phyloP scores from a whole-genome alignment of 2,888 invertebrate species.

The Trachelus stipa region DNA sequence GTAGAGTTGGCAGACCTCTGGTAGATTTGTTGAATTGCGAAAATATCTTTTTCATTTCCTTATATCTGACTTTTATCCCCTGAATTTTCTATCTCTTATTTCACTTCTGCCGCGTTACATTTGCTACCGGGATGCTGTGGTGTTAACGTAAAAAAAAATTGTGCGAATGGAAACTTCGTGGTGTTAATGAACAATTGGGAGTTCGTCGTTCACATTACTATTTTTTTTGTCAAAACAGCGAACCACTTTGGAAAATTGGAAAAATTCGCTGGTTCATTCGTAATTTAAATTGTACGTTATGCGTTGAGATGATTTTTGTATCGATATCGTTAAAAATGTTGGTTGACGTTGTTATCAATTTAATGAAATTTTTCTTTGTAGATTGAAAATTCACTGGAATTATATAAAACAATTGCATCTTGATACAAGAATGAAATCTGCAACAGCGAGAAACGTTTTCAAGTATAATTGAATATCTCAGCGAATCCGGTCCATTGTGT shows the following conservation, averaged over 20 bases:
- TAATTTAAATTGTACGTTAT: background rate
- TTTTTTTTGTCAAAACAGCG: conserved; percentile 39
- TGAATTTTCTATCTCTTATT: conserved; percentile 28
- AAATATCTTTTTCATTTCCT: conserved; percentile 40
- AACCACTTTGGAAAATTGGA: conserved; percentile 51
- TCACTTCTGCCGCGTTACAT: background rate
- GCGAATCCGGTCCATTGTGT: background rate
- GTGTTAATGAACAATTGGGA: conserved; percentile 58
- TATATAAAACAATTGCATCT: background rate
- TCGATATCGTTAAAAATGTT: background rate
- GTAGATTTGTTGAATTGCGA: conserved; percentile 48
- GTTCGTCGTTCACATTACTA: conserved; percentile 54
- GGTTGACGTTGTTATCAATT: background rate
- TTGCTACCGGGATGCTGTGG: conserved; percentile 19
- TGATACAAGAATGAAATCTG: background rate
- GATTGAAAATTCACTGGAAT: background rate
- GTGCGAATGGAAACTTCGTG: conserved; percentile 55
- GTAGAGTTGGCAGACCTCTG: conserved; percentile 50
- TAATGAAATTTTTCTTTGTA: background rate
- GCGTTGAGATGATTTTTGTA: background rate
- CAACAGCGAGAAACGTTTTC: background rate
- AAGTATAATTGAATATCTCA: background rate
- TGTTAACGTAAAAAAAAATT: conserved; percentile 51
- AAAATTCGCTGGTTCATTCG: conserved; percentile 46
- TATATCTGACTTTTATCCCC: conserved; percentile 51